Base-by-base conservation (phyloP, 1,140 invertebrate genomes). In the Leptoteleia sp. region DNA sequence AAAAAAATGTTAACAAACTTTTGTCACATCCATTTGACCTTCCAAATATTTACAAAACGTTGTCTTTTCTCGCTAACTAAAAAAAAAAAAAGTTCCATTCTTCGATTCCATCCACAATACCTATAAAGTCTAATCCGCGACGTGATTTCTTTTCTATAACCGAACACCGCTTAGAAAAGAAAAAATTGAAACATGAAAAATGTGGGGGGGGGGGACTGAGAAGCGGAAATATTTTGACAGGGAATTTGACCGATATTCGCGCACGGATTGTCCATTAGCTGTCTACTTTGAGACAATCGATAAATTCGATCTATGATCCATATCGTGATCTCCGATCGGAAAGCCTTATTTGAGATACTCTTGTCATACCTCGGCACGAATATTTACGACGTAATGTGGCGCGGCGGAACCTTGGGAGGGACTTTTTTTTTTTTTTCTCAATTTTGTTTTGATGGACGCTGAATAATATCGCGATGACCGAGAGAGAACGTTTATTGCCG, bases 401-500 rank as follows among this genome's bases (percentile, higher is more conserved):
- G 13, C n/a, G n/a, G n/a, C n/a, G 22, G 8, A 27, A 52, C 35
- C 42, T 59, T 50, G 7, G 12, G 37, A 48, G n/a, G n/a, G n/a
- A n/a, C n/a, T n/a, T n/a, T 25, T 25, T 6, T 6, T 0, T 11
- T 42, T 33, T 48, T 47, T 50, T 50, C 7, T 15, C 9, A 1
- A 19, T 38, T 45, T 33, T 45, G 11, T 38, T 64, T 38, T 38
- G 57, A 59, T 42, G 12, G 47, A 61, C 45, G 37, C 27, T 43
- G 52, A 59, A 59, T 61, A 42, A 61, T 43, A 71, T 71, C 43
- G 19, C 45, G 55, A 71, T 52, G 54, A 59, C 19, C 54, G 52
- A 11, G 19, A 19, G 52, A 11, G 19, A 19, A 25, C 40, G 40
- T 38, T 57, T 45, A 15, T 13, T 31, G 54, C 13, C 27, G 6